Evolutionary conservation across 2,888 invertebrate genomes (phyloP), one percentile per base, ranked within the genome.

Genomic region (Mythimna albipuncta): DNA sequence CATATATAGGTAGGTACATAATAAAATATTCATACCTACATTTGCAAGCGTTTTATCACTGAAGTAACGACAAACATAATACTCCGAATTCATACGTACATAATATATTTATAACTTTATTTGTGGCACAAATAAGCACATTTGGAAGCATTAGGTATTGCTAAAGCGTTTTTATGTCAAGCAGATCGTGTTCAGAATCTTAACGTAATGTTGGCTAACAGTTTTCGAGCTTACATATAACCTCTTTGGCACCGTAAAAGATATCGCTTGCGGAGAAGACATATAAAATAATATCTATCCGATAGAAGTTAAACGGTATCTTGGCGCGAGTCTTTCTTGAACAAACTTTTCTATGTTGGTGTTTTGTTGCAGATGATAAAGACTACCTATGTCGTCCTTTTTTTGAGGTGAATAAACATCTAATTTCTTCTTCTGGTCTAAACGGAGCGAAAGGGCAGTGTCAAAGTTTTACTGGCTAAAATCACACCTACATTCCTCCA

Each of bases 141-240:
- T 91, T 91, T 89, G 82, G 83, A 89, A 83, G 89, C 91, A 89
- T 91, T 87, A 87, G 85, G 86, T 87, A 85, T 84, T 86, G 86
- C 80, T 87, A 84, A 88, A 86, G 84, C 88, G 87, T 91, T 93
- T 92, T 92, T 92, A 91, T 90, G 88, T 87, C 85, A 84, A 90
- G 82, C 84, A 84, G 87, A 84, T 87, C 93, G 93, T 92, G 92
- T 85, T 75, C 79, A 50, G 91, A 91, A 92, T 93, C 87, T 85
- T 83, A 88, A 90, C 83, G 74, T 80, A 77, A 85, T 85, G 87
- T 90, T 83, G 85, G 86, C 85, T 80, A 81, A 89, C 90, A 91
- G 88, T 91, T 92, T 89, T 84, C 66, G 82, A 87, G 87, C 87
- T 86, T 87, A 85, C 87, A 85, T 85, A 88, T 89, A 89, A 86